Percentiles rank a stretch among this genome's conserved stretches.
phyloP scores from a whole-genome alignment of 30 jellyfish, hydroid and myxozoan genomes.

The Chrysaora quinquecirrha region DNA sequence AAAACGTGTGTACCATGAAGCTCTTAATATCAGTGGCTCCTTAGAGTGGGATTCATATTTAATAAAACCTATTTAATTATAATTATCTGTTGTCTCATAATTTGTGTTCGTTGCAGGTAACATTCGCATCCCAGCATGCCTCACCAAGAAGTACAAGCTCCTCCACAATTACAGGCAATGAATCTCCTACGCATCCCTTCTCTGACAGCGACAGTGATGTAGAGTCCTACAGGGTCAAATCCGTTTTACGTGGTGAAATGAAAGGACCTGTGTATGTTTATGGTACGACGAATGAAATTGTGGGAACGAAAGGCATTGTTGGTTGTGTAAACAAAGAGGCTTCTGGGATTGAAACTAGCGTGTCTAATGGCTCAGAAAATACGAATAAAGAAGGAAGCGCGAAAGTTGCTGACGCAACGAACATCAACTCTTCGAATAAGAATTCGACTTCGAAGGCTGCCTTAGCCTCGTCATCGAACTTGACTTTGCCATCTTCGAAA shows the following conservation, averaged over 20 bases:
- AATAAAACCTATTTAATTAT: too few species aligned
- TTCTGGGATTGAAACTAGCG: too few species aligned
- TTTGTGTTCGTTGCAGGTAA: slow-evolving; percentile 32
- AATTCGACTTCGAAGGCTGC: too few species aligned
- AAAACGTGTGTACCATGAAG: too few species aligned
- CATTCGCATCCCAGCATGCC: slow-evolving; percentile 62
- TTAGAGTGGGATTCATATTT: too few species aligned
- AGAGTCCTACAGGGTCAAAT: slow-evolving; percentile 84
- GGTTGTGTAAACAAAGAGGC: too few species aligned
- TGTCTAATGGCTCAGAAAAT: too few species aligned
- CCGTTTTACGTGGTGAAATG: slow-evolving; percentile 83
- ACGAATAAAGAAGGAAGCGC: not conserved
- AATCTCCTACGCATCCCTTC: slow-evolving; percentile 80
- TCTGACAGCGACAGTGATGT: slow-evolving; percentile 91
- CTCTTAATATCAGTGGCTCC: too few species aligned
- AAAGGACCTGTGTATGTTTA: slow-evolving; percentile 83
- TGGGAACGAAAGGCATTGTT: slow-evolving; percentile 34
- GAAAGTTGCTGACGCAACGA: too few species aligned
- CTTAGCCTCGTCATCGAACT: too few species aligned
- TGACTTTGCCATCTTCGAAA: not conserved
- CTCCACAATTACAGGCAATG: slow-evolving; percentile 89
- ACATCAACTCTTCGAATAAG: too few species aligned
- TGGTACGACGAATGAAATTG: slow-evolving; percentile 50
- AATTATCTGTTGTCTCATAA: too few species aligned
- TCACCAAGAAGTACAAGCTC: slow-evolving; percentile 68